Base-by-base conservation (phyloP, 1,140 invertebrate genomes). In the Cotesia typhae region DNA sequence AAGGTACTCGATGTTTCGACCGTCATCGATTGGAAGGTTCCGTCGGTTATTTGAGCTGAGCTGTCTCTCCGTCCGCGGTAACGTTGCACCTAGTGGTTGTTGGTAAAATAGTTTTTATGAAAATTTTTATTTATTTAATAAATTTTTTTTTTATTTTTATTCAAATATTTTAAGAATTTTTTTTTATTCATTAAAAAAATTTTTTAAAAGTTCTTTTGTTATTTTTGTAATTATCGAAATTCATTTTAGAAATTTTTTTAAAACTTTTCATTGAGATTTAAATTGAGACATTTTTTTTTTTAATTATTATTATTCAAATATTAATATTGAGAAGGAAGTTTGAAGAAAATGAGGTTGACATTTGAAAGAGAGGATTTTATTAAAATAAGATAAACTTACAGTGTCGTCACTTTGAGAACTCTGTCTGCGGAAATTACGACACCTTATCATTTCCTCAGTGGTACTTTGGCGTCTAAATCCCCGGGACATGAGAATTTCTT, bases 21-120 rank as follows among this genome's bases (percentile, higher is more conserved):
- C 0, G 94, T 96, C 95, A 96, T 96, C 12, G 94, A 94, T 5
- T 93, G 94, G 68, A 96, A 91, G n/a, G 95, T 96, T 4, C 95
- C 95, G 79, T 96, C 95, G 28, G 93, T 93, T 77, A 96, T 96
- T 86, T 96, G 95, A 1, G 94, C 94, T 10, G 92, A 92, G 1
- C 95, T 96, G 81, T 96, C 94, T 28, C 95, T 87, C 3, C 95
- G 88, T 4, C 95, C 94, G 36, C 94, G 89, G 77, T 92, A 94
- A 81, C 89, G 82, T 73, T 87, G 85, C 12, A 86, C 85, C 86
- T 87, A 1, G 17, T 17, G 17, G 17, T 17, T 64, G 35, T 12
- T 4, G 53, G 17, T 35, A 73, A 5, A 20, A 37, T 55, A 47
- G 60, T 69, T 75, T 28, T 28, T 28, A 28, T 2, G 28, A 28